Conservation (phyloP, 2,888 invertebrate species). For the Catocala fraxini region DNA sequence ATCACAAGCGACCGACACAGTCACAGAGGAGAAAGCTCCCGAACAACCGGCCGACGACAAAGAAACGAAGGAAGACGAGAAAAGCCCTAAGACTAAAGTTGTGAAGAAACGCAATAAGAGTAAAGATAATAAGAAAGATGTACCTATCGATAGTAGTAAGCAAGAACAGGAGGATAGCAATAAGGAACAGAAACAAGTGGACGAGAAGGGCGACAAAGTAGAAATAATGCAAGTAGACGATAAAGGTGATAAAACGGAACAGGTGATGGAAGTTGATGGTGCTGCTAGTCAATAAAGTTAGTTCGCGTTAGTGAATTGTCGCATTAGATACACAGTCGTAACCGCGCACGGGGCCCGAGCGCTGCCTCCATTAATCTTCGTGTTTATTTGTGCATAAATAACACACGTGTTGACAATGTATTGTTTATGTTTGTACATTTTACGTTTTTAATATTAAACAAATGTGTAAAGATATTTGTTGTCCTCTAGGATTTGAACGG, state of each 20-base stretch:
- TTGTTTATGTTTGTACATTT: conserved; percentile 84
- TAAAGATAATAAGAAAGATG: conserved; percentile 75
- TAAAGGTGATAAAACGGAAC: conserved; percentile 65
- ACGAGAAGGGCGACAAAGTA: conserved; percentile 57
- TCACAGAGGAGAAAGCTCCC: conserved; percentile 60
- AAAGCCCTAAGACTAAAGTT: conserved; percentile 70
- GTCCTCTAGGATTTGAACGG: conserved; percentile 75
- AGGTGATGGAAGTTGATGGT: conserved; percentile 82
- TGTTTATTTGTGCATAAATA: conserved; percentile 75
- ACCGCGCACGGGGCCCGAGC: conserved; percentile 62
- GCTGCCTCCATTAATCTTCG: conserved; percentile 60
- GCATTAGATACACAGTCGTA: conserved; percentile 68
- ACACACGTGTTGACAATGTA: conserved; percentile 76
- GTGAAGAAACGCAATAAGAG: conserved; percentile 82
- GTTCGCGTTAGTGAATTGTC: conserved; percentile 78
- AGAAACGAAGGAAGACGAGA: conserved; percentile 59
- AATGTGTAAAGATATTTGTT: conserved; percentile 66
- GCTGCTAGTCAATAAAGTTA: conserved; percentile 85
- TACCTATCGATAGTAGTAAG: conserved; percentile 62
- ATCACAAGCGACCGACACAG: conserved; percentile 62
- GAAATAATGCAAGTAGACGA: conserved; percentile 71
- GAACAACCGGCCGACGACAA: conserved; percentile 48
- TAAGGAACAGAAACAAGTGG: conserved; percentile 53
- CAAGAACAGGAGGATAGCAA: conserved; percentile 61
- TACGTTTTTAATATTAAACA: conserved; percentile 77